Evolutionary conservation across 2,797 vertebrate species (phyloP), one percentile per base, ranked within the genome.

Genomic region (Garrulus glandarius): DNA sequence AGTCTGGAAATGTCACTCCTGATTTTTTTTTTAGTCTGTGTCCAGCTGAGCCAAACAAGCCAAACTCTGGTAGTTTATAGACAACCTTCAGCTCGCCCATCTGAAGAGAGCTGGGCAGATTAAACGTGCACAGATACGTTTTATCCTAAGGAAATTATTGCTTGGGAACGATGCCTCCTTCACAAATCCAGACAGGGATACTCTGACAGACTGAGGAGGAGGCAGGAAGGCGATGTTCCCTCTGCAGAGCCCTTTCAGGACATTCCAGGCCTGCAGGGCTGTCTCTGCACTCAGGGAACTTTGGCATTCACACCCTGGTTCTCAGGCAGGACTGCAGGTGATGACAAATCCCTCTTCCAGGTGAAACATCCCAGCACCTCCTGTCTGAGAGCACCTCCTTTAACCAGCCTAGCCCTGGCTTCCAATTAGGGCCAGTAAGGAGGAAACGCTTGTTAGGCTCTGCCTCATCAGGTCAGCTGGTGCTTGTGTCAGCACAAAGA

Each of bases 231-330:
- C 1, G 1, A 13, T 13, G 61, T 68, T 92, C 61, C 41, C 26
- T 55, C 57, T 21, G 32, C 56, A 26, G 74, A 81, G 65, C 80
- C 69, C 72, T 95, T 89, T 84, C 69, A 67, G 72, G 55, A 17
- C 47, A 52, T 80, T 85, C 83, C 87, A 94, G 84, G 59, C 84
- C 92, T 91, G 82, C 67, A 4, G 92, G 87, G 75, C 89, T 69
- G 63, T 80, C 67, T 89, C 61, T 84, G 87, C 3, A 5, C 92
- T 57, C 4, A 27, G 65, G 29, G 81, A 78, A 23, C 41, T 19
- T 3, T 5, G 49, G 36, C 10, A 30, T 22, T 82, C 47, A 23
- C 65, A 5, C 41, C 60, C 44, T 53, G 39, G 7, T 71, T 89
- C 78, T 64, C 68, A 23, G 87, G 77, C 82, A 78, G 87, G 64